These are phyloP conservation scores for Sisor rabdophorus DNA, from an alignment of 2,113 vertebrate species.

Conservation along the genomic window DNA sequence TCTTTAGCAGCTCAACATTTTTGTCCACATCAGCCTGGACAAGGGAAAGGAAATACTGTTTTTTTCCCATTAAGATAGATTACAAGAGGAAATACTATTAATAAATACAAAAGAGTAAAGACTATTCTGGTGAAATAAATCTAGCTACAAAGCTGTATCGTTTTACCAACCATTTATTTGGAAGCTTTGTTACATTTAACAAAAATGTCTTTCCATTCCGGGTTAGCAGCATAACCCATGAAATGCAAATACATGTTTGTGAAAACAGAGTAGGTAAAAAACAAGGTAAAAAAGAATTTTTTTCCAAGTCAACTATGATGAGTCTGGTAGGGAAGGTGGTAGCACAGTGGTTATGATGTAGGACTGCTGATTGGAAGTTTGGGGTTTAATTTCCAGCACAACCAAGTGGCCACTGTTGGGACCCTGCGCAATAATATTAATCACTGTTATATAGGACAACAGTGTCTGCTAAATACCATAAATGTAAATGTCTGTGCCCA, in stretches of 20 bases:
- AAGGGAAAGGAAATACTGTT: neutral
- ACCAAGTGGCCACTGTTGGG: no score
- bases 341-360: no score
- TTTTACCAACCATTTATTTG: neutral
- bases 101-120: no score
- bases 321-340: no score
- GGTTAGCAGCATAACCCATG: neutral
- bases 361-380: no score
- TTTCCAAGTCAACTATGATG: neutral
- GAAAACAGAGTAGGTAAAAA: neutral
- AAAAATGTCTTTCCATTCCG: neutral
- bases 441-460: no score
- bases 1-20: slow-evolving; percentile 93
- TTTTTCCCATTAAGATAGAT: neutral
- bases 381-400: no score
- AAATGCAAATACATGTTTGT: neutral
- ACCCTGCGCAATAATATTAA: no score
- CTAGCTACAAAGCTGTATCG: neutral
- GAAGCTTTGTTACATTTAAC: neutral
- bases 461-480: no score
- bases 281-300: neutral
- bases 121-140: neutral
- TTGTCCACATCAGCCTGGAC: slow-evolving; percentile 88
- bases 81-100: neutral
- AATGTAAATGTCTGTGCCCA: neutral